These are phyloP conservation scores for Hirudo medicinalis DNA, from an alignment of 1,140 invertebrate genomes.

Conservation along the genomic window DNA sequence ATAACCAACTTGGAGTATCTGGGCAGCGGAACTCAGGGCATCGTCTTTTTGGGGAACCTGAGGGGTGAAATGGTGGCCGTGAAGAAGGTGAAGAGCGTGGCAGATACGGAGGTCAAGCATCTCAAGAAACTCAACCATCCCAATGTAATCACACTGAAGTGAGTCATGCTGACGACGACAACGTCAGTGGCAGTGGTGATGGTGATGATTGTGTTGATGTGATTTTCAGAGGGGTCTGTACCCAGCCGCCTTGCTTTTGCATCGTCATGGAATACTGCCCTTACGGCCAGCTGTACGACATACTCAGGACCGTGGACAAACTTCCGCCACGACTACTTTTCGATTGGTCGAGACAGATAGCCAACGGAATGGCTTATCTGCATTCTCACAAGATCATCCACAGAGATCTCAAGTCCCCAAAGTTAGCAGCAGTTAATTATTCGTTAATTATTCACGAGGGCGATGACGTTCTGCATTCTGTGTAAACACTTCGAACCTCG, in stretches of 20 bases:
- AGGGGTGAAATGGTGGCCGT: constrained; percentile 61
- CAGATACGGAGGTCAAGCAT: constrained; percentile 87
- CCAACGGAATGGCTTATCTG: constrained; percentile 86
- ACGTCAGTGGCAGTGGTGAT: too few relatives aligned
- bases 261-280: constrained; percentile 97
- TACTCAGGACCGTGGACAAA: constrained; percentile 62
- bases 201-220: too few relatives aligned
- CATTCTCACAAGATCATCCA: constrained; percentile 94
- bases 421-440: constrained; percentile 52
- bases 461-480: not conserved
- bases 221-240: constrained; percentile 68
- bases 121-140: constrained; percentile 84
- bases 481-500: too few relatives aligned
- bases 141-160: constrained; percentile 90
- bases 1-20: constrained; percentile 82
- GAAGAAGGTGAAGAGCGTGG: constrained; percentile 85
- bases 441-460: not conserved
- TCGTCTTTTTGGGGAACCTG: constrained; percentile 77
- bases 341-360: constrained; percentile 88
- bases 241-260: constrained; percentile 79
- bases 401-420: constrained; percentile 60
- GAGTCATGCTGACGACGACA: constrained; percentile 30
- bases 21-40: constrained; percentile 87
- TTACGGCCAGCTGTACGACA: constrained; percentile 80
- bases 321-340: constrained; percentile 71